Evolutionary conservation across 2,113 vertebrate species (phyloP).

Genomic region (Dunckerocampus dactyliophorus): DNA sequence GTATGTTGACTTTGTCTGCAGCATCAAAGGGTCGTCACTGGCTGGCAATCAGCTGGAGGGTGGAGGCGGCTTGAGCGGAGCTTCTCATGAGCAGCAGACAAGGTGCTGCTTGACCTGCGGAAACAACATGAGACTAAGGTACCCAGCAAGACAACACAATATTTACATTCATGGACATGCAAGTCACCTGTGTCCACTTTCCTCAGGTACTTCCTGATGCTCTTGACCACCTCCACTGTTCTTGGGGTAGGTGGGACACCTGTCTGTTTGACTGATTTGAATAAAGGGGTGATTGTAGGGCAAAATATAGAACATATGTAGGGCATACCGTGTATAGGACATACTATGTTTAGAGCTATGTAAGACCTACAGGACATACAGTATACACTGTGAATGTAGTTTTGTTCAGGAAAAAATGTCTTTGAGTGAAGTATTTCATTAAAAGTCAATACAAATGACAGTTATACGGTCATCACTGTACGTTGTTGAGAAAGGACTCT

Average conservation of each 20-base stretch:
- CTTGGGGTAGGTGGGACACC: constrained; percentile 35
- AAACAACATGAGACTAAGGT: constrained; percentile 33
- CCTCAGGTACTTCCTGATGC: constrained; percentile 43
- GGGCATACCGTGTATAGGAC: too few relatives aligned
- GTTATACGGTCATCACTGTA: too few relatives aligned
- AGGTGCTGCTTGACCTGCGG: constrained; percentile 34
- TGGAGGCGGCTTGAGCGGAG: constrained; percentile 24
- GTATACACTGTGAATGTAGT: too few relatives aligned
- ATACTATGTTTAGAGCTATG: too few relatives aligned
- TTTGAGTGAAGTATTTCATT: too few relatives aligned
- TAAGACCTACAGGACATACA: too few relatives aligned
- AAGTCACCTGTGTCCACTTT: not conserved
- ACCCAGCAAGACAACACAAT: not conserved
- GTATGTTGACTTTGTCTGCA: not conserved
- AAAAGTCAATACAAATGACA: too few relatives aligned
- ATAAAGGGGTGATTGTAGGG: too few relatives aligned
- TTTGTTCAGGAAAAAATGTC: too few relatives aligned
- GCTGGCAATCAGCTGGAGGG: constrained; percentile 28
- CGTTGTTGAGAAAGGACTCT: too few relatives aligned
- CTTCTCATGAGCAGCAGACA: constrained; percentile 21
- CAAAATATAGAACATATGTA: not conserved
- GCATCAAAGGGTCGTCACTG: constrained; percentile 19
- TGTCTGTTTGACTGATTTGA: not conserved
- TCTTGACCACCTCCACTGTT: constrained; percentile 21
- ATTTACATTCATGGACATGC: not conserved